Conservation (phyloP, 2,113 vertebrate genomes). For the Lampris megalopsis region DNA sequence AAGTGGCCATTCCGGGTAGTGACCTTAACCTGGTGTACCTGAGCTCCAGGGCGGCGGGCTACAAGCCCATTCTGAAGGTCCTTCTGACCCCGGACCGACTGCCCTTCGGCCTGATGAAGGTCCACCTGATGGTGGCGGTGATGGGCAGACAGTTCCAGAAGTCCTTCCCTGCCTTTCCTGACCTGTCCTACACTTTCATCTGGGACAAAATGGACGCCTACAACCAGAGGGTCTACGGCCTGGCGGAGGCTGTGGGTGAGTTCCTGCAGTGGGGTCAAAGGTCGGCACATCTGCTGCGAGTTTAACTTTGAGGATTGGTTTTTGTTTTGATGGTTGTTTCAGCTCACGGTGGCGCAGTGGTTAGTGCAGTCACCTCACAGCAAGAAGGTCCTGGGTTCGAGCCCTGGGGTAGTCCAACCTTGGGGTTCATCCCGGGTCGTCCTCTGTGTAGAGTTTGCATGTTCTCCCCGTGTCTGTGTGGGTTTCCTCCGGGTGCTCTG, state of each 20-base stretch:
- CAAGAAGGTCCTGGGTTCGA: no score
- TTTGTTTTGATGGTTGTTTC: conserved; percentile 18
- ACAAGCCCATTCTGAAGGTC: conserved; percentile 97
- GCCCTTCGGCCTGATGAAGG: conserved; percentile 97
- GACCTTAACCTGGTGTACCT: conserved; percentile 95
- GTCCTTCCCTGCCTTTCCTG: conserved; percentile 96
- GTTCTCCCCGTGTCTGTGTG: no score
- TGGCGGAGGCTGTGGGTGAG: conserved; percentile 96
- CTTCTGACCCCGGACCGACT: conserved; percentile 93
- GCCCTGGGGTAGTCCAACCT: no score
- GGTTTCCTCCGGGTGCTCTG: no score
- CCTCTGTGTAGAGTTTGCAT: no score
- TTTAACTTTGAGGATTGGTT: conserved; percentile 64
- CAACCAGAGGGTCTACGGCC: conserved; percentile 95
- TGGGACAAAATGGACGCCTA: conserved; percentile 99
- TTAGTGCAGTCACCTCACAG: no score
- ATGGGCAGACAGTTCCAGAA: conserved; percentile 98
- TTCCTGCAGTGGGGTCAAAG: conserved; percentile 45
- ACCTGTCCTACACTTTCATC: conserved; percentile 97
- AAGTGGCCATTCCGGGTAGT: conserved; percentile 94
- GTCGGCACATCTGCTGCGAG: neutral
- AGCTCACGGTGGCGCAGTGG: no score
- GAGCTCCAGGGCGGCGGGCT: conserved; percentile 95
- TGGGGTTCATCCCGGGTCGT: no score
- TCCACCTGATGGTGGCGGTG: conserved; percentile 98